These are phyloP conservation scores for Cassiopea xamachana DNA, from an alignment of 30 jellyfish, hydroid and myxozoan genomes.

Conservation along the genomic window DNA sequence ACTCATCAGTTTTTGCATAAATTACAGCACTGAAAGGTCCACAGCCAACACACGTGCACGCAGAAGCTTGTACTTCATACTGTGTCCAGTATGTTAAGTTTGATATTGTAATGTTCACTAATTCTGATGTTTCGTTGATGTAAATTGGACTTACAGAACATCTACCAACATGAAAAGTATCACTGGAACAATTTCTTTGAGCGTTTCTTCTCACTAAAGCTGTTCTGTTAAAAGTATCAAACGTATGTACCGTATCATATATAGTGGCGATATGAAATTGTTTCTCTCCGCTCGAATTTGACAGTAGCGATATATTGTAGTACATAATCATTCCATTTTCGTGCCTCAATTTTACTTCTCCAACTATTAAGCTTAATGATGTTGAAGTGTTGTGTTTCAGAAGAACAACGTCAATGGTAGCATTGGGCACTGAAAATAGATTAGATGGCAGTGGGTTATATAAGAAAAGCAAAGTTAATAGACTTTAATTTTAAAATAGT, in stretches of 20 bases:
- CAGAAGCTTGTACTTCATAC: constrained; percentile 51
- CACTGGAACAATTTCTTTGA: neutral
- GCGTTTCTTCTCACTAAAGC: neutral
- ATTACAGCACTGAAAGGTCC: constrained; percentile 30
- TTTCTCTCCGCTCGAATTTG: neutral
- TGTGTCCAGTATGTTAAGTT: constrained; percentile 45
- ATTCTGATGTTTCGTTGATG: constrained; percentile 13
- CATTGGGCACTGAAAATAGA: constrained; percentile 25
- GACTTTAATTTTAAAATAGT: too few relatives aligned
- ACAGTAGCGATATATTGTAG: constrained; percentile 34
- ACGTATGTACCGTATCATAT: neutral
- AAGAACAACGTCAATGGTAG: neutral
- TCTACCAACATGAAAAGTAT: neutral
- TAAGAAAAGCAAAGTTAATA: too few relatives aligned
- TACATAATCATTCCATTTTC: constrained; percentile 59
- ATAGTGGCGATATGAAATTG: neutral
- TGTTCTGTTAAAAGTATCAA: neutral
- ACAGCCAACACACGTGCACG: constrained; percentile 68
- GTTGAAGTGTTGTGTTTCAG: constrained; percentile 12
- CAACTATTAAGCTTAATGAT: constrained; percentile 33
- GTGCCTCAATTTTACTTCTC: constrained; percentile 28
- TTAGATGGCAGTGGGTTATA: neutral
- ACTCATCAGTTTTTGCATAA: constrained; percentile 34
- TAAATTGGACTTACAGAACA: neutral
- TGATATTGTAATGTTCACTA: constrained; percentile 10